phyloP scores from a whole-genome alignment of 1,140 invertebrate genomes.

The Brachionus angularis region DNA sequence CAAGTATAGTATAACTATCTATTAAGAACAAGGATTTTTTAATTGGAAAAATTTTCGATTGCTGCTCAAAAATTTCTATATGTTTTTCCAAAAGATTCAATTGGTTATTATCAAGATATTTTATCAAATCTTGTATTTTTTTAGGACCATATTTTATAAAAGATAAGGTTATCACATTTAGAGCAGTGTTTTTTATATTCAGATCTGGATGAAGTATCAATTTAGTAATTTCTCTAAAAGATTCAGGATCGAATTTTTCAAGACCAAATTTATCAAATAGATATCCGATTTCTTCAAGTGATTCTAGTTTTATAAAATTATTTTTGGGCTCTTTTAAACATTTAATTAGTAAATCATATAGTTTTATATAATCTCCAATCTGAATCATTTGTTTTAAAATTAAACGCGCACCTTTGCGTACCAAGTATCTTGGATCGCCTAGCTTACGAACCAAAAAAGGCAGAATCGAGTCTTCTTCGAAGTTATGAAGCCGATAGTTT shows the following conservation, averaged over 20 bases:
- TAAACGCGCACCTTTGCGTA: neutral
- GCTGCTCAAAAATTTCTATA: neutral
- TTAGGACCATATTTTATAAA: neutral
- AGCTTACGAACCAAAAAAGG: neutral
- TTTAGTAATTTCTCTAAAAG: neutral
- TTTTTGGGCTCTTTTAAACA: neutral
- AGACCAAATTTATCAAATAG: neutral
- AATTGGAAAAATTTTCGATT: neutral
- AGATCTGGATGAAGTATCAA: neutral
- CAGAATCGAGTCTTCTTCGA: neutral
- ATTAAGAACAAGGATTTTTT: neutral
- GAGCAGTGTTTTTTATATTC: neutral
- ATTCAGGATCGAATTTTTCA: neutral
- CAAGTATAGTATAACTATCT: neutral
- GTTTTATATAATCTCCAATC: neutral
- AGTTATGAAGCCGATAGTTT: neutral
- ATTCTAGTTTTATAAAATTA: neutral
- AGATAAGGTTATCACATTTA: neutral
- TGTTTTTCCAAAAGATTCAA: too few relatives aligned
- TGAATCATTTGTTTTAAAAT: slow-evolving; percentile 7
- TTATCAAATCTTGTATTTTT: neutral
- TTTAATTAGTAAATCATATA: slow-evolving; percentile 4
- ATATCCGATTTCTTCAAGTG: neutral
- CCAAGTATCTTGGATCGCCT: neutral
- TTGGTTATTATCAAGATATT: neutral